Evolutionary conservation across 2,113 vertebrate species (phyloP).

Genomic region (Ranitomeya imitator): DNA sequence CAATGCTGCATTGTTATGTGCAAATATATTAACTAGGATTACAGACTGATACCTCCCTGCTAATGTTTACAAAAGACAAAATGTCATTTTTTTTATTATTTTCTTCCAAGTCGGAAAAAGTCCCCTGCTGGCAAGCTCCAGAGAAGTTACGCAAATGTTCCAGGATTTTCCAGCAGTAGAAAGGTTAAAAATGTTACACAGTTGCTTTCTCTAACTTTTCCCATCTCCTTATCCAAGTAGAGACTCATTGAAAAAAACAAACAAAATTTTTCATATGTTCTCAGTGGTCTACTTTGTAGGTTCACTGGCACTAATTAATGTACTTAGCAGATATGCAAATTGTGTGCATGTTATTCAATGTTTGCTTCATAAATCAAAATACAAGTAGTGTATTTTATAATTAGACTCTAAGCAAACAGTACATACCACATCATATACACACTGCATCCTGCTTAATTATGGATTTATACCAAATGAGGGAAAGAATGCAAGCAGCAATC

Average conservation of each 20-base stretch:
- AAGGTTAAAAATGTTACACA: slow-evolving; percentile 12
- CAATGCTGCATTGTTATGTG: slow-evolving; percentile 45
- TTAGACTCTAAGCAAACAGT: slow-evolving; percentile 30
- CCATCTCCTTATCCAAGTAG: slow-evolving; percentile 2
- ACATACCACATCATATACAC: slow-evolving; percentile 41
- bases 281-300: neutral
- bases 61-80: slow-evolving; percentile 49
- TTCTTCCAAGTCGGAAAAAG: neutral
- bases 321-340: neutral
- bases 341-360: neutral
- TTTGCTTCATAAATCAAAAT: slow-evolving; percentile 36
- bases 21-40: slow-evolving; percentile 22
- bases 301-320: neutral
- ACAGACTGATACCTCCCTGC: slow-evolving; percentile 56
- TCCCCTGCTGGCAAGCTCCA: neutral
- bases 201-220: neutral
- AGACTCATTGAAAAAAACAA: neutral
- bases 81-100: slow-evolving; percentile 26
- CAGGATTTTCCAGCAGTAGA: slow-evolving; percentile 19
- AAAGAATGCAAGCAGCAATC: slow-evolving; percentile 50
- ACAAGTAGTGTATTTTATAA: slow-evolving; percentile 39
- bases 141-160: slow-evolving; percentile 6
- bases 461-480: slow-evolving; percentile 26
- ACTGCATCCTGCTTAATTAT: slow-evolving; percentile 40
- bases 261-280: neutral